These are phyloP conservation scores for Aldabrachelys gigantea DNA, from an alignment of 2,113 vertebrate species.

Conservation along the genomic window DNA sequence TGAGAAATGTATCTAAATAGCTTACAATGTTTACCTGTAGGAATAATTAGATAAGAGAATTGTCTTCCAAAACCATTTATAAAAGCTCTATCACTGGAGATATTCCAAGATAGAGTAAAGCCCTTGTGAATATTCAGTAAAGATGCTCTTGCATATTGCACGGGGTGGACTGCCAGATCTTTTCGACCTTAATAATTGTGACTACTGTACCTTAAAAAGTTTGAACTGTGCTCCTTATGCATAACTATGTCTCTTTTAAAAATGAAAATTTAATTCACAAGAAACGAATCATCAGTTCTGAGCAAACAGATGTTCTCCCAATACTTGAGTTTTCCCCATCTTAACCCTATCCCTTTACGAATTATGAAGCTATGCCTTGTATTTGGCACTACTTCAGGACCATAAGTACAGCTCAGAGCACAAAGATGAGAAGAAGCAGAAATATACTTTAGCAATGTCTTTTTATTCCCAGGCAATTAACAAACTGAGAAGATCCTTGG, in stretches of 20 bases:
- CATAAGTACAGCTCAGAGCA: background rate
- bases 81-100: background rate
- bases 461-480: background rate
- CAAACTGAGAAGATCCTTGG: background rate
- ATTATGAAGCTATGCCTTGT: background rate
- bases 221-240: background rate
- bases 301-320: background rate
- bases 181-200: background rate
- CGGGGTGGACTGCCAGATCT: background rate
- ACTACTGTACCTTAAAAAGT: background rate
- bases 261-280: background rate
- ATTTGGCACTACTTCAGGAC: background rate
- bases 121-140: background rate
- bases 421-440: background rate
- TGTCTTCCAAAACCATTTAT: background rate
- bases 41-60: background rate
- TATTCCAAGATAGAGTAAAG: background rate
- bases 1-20: background rate
- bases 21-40: background rate
- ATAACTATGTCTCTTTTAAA: background rate
- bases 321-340: background rate
- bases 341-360: background rate
- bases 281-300: background rate
- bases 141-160: background rate
- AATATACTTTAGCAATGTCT: background rate